These are phyloP conservation scores for Drosophila aff. DNA, from an alignment of 1,140 invertebrate genomes.

Conservation along the genomic window DNA sequence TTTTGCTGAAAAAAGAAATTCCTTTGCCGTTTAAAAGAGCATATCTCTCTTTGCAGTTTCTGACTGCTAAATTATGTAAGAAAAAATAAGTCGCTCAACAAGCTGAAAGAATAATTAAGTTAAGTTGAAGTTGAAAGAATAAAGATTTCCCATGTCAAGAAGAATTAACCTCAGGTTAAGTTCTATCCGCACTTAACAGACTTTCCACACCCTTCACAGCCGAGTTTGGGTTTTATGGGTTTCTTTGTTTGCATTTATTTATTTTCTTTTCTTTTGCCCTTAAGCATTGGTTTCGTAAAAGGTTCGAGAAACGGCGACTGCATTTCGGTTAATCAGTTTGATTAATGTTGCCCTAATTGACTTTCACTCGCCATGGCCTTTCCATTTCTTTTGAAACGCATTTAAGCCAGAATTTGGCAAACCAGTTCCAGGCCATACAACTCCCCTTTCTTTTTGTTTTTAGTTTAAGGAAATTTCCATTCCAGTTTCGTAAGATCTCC, in stretches of 20 bases:
- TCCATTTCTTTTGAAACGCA: conserved; percentile 51
- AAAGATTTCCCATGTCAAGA: conserved; percentile 26
- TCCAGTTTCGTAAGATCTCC: conserved; percentile 34
- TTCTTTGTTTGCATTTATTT: conserved; percentile 3
- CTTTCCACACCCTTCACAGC: conserved; percentile 21
- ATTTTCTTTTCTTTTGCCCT: conserved; percentile 3
- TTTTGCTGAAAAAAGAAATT: conserved; percentile 39
- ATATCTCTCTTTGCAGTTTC: neutral
- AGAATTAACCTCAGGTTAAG: conserved; percentile 24
- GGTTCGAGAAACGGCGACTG: conserved; percentile 34
- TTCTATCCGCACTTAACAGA: conserved; percentile 12
- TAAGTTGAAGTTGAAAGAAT: neutral
- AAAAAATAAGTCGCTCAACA: conserved; percentile 1
- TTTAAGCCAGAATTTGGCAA: conserved; percentile 28
- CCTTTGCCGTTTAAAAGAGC: conserved; percentile 40
- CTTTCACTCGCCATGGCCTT: conserved; percentile 64
- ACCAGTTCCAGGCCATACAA: conserved; percentile 19
- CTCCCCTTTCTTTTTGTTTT: conserved; percentile 24
- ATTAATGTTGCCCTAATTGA: conserved; percentile 82
- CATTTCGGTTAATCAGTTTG: conserved; percentile 65
- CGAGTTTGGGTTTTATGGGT: neutral
- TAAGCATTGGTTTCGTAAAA: conserved; percentile 8
- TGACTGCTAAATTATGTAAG: conserved; percentile 33
- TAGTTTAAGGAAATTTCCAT: conserved; percentile 45
- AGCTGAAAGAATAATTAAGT: conserved; percentile 11